These are phyloP conservation scores for Dioctria rufipes DNA, from an alignment of 2,888 invertebrate genomes.

Conservation along the genomic window DNA sequence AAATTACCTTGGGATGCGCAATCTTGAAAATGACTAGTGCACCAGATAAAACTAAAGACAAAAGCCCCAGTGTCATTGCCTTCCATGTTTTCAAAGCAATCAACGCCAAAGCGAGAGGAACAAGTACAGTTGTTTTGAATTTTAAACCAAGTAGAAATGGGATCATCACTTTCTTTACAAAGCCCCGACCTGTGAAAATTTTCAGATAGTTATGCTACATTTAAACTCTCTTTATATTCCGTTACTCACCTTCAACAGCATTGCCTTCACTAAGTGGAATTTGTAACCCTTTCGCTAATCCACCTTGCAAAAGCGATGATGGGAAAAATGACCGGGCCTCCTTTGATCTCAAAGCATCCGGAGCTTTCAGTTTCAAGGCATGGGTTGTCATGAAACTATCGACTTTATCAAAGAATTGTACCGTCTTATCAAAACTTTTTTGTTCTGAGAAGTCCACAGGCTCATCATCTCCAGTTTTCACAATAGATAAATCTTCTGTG, in stretches of 20 bases:
- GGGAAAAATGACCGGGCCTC: slow-evolving; percentile 69
- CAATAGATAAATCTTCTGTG: slow-evolving; percentile 82
- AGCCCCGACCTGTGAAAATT: slow-evolving; percentile 79
- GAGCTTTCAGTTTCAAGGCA: slow-evolving; percentile 82
- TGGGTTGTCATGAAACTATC: slow-evolving; percentile 84
- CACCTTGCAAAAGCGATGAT: slow-evolving; percentile 66
- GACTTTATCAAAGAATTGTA: slow-evolving; percentile 80
- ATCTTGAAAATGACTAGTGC: slow-evolving; percentile 90
- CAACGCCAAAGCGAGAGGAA: slow-evolving; percentile 84
- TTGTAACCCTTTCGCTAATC: slow-evolving; percentile 78
- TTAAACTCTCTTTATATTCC: neutral
- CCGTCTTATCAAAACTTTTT: slow-evolving; percentile 72
- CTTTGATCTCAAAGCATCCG: slow-evolving; percentile 74
- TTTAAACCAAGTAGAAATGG: slow-evolving; percentile 90
- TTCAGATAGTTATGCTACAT: slow-evolving; percentile 24
- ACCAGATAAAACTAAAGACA: slow-evolving; percentile 87
- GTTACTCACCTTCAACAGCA: slow-evolving; percentile 65
- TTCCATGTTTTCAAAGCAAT: slow-evolving; percentile 93
- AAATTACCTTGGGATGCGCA: slow-evolving; percentile 83
- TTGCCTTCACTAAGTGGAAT: slow-evolving; percentile 79
- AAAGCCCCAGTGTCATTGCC: slow-evolving; percentile 86
- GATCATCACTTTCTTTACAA: slow-evolving; percentile 87
- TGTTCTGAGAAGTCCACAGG: slow-evolving; percentile 64
- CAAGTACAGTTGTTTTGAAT: slow-evolving; percentile 87
- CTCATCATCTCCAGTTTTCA: slow-evolving; percentile 74